Base-by-base conservation (phyloP, 2,797 vertebrate species). In the Lithobates pipiens region DNA sequence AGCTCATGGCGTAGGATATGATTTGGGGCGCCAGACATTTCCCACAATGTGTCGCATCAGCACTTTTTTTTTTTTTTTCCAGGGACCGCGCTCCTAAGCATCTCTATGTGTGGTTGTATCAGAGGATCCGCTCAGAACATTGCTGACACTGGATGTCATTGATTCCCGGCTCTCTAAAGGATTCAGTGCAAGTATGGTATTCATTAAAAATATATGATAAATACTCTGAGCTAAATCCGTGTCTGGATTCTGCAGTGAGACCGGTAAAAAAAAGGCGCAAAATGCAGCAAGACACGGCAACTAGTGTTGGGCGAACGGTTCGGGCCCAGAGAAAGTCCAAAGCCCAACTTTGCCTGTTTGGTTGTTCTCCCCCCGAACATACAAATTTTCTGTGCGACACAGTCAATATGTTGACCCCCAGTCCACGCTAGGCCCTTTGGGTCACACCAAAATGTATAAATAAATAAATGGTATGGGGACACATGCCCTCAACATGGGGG, bases 21-120 rank as follows among this genome's bases (percentile, higher is more conserved):
- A 84, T 76, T 82, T 82, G 80, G 80, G 80, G 80, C 80, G 77
- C 71, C 77, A 81, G 71, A 74, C 71, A 70, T 32, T 70, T 75
- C 46, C 44, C 72, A 36, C 78, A 29, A n/a, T 29, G n/a, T 71
- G 78, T 76, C 72, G 21, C 65, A 57, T 68, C 77, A 80, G 77
- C 61, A 39, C 16, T 65, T 61, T 85, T 50, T 46, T 9, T 63
- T 57, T 85, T 25, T 44, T 9, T 76, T 68, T 83, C 36, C 81
- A 76, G 82, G 82, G 27, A 57, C 36, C 15, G 46, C 36, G 44
- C 29, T 76, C 27, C 54, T 15, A 81, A 72, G 42, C 23, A 72
- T 71, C 32, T 82, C 80, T 63, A 27, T 18, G 34, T 57, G 32
- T 63, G 80, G 71, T 69, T 73, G 39, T 73, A 65, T 69, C 25